Percentiles rank a stretch among this genome's conserved stretches.
Conservation (phyloP, 2,113 vertebrate genomes). For the Antennarius striatus region DNA sequence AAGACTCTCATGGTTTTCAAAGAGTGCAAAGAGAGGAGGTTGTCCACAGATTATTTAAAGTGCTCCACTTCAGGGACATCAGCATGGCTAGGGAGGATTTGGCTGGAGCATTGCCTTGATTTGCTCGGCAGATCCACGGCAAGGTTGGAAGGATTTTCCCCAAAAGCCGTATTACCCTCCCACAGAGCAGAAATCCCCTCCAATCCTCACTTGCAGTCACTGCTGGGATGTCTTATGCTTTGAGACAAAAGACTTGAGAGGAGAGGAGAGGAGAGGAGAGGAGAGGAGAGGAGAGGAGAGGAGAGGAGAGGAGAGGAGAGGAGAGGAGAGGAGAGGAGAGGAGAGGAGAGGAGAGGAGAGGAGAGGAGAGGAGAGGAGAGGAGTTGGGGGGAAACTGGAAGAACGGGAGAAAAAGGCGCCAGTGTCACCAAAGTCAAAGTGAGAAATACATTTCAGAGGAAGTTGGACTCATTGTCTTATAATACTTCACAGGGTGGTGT, state of each 20-base stretch:
- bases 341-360: too few relatives aligned
- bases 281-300: neutral
- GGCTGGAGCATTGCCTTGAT: slow-evolving; percentile 55
- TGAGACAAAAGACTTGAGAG: slow-evolving; percentile 47
- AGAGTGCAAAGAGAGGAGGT: slow-evolving; percentile 6
- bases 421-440: too few relatives aligned
- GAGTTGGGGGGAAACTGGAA: neutral
- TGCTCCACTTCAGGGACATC: slow-evolving; percentile 35
- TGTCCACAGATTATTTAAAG: slow-evolving; percentile 34
- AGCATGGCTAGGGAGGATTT: slow-evolving; percentile 42
- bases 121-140: slow-evolving; percentile 53
- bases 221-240: slow-evolving; percentile 40
- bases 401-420: too few relatives aligned
- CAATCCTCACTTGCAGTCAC: slow-evolving; percentile 52
- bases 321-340: too few relatives aligned
- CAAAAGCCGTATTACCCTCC: slow-evolving; percentile 64
- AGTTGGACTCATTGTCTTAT: slow-evolving; percentile 3
- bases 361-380: neutral
- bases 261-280: slow-evolving; percentile 6
- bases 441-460: neutral
- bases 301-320: too few relatives aligned
- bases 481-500: slow-evolving; percentile 21
- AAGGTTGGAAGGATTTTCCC: slow-evolving; percentile 61
- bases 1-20: slow-evolving; percentile 36
- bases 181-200: slow-evolving; percentile 63